phyloP scores from a whole-genome alignment of 2,113 vertebrate genomes.

The Etheostoma cragini region DNA sequence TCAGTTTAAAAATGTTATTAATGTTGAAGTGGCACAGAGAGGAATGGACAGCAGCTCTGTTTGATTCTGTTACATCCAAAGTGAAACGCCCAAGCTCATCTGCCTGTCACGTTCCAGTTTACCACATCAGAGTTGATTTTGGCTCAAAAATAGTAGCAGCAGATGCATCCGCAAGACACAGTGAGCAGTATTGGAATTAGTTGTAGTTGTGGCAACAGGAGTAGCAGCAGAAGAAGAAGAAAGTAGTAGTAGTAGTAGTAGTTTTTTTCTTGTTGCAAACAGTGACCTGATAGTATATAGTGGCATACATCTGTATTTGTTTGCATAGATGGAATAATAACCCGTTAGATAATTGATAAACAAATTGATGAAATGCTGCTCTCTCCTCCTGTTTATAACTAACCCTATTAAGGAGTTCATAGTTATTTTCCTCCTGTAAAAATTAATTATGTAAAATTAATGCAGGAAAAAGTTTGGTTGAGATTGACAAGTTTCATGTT shows the following conservation, averaged over 20 bases:
- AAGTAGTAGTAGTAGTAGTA: fast-evolving
- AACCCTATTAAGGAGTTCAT: neutral
- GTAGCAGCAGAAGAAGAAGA: neutral
- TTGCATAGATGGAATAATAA: too few relatives aligned
- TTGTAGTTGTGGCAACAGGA: neutral
- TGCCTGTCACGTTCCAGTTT: neutral
- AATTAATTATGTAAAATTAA: neutral
- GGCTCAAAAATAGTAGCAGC: neutral
- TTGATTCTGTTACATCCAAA: constrained; percentile 16
- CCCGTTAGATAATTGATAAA: too few relatives aligned
- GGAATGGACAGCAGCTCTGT: constrained; percentile 43
- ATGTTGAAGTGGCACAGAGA: constrained; percentile 30
- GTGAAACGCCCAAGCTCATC: constrained; percentile 11
- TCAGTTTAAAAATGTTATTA: constrained; percentile 35
- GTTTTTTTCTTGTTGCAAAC: neutral
- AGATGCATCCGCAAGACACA: neutral
- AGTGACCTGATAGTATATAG: neutral
- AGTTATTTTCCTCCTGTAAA: neutral
- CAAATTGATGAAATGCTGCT: neutral
- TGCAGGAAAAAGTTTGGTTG: neutral
- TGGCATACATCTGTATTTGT: too few relatives aligned
- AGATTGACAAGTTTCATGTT: neutral
- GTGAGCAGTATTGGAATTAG: neutral
- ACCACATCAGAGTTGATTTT: constrained; percentile 13
- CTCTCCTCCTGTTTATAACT: neutral